These are phyloP conservation scores for Tursiops truncatus DNA, from an alignment of 2,113 vertebrate species.

Conservation along the genomic window DNA sequence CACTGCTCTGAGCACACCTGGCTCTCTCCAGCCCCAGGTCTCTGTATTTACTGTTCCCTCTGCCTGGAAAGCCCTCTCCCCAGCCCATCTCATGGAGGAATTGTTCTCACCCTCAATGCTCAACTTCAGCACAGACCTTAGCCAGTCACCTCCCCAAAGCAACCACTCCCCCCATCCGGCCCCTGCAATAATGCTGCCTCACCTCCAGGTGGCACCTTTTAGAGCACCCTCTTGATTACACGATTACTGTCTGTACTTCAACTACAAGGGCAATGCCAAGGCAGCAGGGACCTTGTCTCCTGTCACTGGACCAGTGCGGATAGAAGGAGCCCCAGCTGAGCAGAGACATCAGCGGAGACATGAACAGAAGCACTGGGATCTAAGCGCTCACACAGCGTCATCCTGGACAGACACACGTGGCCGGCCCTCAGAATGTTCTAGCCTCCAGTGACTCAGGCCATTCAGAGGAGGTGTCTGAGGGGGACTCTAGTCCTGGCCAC, in stretches of 20 bases:
- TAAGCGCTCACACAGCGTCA: not conserved
- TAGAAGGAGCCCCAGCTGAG: not conserved
- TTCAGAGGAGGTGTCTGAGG: not conserved
- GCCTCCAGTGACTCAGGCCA: not conserved
- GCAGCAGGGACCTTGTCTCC: not conserved
- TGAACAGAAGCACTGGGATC: accelerated
- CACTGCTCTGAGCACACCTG: not conserved
- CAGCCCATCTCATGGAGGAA: not conserved
- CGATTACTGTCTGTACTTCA: not conserved
- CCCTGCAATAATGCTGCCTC: not conserved
- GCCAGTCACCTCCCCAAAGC: not conserved
- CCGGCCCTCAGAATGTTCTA: not conserved
- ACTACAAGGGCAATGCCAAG: not conserved
- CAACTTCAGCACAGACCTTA: not conserved
- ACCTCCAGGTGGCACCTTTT: not conserved
- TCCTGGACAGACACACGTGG: accelerated
- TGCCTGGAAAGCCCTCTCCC: not conserved
- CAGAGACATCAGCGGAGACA: not conserved
- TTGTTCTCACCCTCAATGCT: not conserved
- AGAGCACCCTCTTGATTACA: no score
- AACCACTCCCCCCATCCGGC: accelerated
- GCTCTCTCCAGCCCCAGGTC: not conserved
- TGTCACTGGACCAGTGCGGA: accelerated
- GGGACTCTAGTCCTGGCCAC: not conserved
- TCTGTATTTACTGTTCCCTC: not conserved